Evolutionary conservation across 2,797 vertebrate genomes (phyloP).

Genomic region (Enteromius unitaeniatus): DNA sequence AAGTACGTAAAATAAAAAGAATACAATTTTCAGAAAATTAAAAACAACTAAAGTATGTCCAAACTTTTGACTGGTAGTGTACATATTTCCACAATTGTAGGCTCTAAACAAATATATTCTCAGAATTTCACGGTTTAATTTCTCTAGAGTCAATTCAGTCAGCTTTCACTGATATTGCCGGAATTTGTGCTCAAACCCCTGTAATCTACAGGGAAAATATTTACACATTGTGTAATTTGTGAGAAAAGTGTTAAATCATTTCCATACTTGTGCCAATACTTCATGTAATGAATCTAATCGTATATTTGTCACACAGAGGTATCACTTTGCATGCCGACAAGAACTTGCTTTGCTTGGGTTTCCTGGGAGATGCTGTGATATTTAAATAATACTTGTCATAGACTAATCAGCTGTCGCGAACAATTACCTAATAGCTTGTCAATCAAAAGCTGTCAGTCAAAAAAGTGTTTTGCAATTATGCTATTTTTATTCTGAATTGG

Average conservation of each 20-base stretch:
- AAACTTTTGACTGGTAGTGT: not conserved
- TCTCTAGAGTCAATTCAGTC: constrained; percentile 2
- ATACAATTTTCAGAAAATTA: not conserved
- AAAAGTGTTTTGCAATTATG: constrained; percentile 78
- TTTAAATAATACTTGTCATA: constrained; percentile 75
- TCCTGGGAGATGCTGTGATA: constrained; percentile 71
- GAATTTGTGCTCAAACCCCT: constrained; percentile 55
- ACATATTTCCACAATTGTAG: not conserved
- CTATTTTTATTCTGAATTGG: constrained; percentile 81
- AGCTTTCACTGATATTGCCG: constrained; percentile 14
- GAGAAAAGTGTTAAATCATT: constrained; percentile 62
- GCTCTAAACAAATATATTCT: not conserved
- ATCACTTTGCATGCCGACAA: constrained; percentile 72
- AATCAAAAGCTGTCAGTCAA: constrained; percentile 79
- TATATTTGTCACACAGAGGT: constrained; percentile 65
- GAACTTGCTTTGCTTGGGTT: constrained; percentile 71
- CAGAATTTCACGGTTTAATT: constrained; percentile 24
- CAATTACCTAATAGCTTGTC: constrained; percentile 86
- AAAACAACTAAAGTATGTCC: not conserved
- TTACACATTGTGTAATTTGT: constrained; percentile 64
- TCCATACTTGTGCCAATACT: constrained; percentile 60
- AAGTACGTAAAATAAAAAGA: not conserved
- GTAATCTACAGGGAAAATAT: constrained; percentile 63
- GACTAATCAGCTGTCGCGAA: constrained; percentile 81
- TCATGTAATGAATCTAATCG: constrained; percentile 62